A percentile compares a stretch with the other conserved stretches of the same genome.
phyloP scores from a whole-genome alignment of 1,140 invertebrate genomes.

The Pararge aegeria region DNA sequence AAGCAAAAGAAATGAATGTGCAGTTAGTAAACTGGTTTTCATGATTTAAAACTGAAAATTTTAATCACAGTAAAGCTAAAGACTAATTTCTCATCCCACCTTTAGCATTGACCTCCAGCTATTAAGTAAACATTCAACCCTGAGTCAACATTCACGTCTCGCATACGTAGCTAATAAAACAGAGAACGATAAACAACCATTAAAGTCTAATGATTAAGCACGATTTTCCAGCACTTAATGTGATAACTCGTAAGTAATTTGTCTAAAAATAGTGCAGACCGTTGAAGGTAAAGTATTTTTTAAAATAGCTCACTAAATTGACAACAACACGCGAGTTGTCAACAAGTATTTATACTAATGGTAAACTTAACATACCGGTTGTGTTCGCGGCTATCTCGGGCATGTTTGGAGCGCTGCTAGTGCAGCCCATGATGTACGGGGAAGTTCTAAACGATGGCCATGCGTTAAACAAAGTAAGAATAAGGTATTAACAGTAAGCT shows the following conservation, averaged over 20 bases:
- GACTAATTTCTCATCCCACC: conserved; percentile 26
- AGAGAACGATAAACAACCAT: conserved; percentile 28
- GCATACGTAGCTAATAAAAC: conserved; percentile 27
- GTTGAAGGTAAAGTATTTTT: background rate
- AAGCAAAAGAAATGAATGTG: too few species aligned
- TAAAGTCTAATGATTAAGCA: conserved; percentile 17
- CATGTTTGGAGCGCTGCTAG: conserved; percentile 60
- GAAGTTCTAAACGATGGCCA: conserved; percentile 23
- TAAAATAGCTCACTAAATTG: background rate
- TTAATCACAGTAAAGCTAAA: conserved; percentile 7
- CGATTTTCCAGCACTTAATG: conserved; percentile 3
- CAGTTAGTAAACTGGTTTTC: background rate
- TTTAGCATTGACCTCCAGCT: conserved; percentile 39
- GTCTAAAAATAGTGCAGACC: conserved; percentile 19
- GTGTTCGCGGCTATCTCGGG: conserved; percentile 36
- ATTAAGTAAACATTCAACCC: conserved; percentile 30
- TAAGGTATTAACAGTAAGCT: background rate
- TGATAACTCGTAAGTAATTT: conserved; percentile 7
- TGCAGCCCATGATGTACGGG: conserved; percentile 63
- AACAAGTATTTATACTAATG: background rate
- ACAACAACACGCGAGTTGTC: conserved; percentile 10
- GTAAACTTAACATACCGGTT: conserved; percentile 35
- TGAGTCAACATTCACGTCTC: conserved; percentile 28
- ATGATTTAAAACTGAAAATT: background rate
- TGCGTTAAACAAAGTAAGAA: conserved; percentile 22